These are phyloP conservation scores for Austrofundulus limnaeus DNA, from an alignment of 2,113 vertebrate genomes.

Conservation along the genomic window DNA sequence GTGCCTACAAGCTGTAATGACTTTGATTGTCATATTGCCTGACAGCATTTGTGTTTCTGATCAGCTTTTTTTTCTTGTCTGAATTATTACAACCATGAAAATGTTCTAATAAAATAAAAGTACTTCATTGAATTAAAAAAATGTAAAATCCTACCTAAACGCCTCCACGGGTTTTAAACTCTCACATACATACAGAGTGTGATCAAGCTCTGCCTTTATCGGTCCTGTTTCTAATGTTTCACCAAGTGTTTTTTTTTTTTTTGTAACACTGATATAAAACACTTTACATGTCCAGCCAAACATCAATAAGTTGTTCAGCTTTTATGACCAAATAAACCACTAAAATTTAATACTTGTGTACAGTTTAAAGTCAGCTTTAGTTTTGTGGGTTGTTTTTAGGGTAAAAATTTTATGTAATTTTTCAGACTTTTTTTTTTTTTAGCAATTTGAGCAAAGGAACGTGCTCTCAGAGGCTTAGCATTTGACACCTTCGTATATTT, in stretches of 20 bases:
- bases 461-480: slow-evolving; percentile 23
- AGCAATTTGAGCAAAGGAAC: background rate
- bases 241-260: slow-evolving; percentile 34
- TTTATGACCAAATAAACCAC: slow-evolving; percentile 14
- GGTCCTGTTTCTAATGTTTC: slow-evolving; percentile 37
- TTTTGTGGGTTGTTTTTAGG: no score
- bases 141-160: background rate
- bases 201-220: slow-evolving; percentile 6
- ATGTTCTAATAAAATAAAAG: no score
- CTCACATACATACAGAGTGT: background rate
- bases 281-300: slow-evolving; percentile 4
- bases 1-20: slow-evolving; percentile 14
- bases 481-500: slow-evolving; percentile 42
- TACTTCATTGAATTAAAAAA: no score
- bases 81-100: background rate
- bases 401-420: no score
- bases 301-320: background rate
- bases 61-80: slow-evolving; percentile 8
- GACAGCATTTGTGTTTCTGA: slow-evolving; percentile 9
- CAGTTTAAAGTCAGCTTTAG: slow-evolving; percentile 7
- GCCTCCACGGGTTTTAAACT: background rate
- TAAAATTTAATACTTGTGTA: background rate
- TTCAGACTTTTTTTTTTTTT: no score
- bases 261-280: slow-evolving; percentile 42
- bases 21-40: slow-evolving; percentile 20